Evolutionary conservation across 2,888 invertebrate genomes (phyloP).

Genomic region (Catonia carolina): DNA sequence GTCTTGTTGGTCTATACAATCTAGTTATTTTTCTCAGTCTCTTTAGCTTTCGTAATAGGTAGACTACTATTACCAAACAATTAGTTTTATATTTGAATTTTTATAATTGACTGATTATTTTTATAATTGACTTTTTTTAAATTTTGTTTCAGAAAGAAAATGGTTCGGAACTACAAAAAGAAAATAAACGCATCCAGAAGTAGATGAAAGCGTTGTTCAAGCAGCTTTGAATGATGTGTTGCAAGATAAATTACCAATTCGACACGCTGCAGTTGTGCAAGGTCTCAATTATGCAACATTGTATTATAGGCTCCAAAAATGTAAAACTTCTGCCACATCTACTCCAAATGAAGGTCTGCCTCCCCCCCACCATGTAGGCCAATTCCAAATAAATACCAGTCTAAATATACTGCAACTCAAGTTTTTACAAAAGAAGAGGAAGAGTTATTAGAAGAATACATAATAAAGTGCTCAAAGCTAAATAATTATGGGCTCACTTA

Average conservation of each 20-base stretch:
- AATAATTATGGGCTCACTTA: neutral
- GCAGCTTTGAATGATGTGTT: neutral
- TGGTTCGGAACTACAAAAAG: neutral
- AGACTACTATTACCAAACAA: too few relatives aligned
- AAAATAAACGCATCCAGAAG: neutral
- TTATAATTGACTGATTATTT: too few relatives aligned
- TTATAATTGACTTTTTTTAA: neutral
- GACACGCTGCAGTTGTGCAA: neutral
- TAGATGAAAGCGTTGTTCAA: neutral
- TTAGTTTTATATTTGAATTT: too few relatives aligned
- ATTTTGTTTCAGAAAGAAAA: neutral
- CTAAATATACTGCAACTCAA: neutral
- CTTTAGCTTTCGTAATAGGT: too few relatives aligned
- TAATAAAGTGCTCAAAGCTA: neutral
- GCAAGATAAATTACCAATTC: neutral
- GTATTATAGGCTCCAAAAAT: neutral
- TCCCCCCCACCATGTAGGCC: too few relatives aligned
- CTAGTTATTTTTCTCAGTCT: too few relatives aligned
- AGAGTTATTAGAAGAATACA: neutral
- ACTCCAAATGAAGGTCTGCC: too few relatives aligned
- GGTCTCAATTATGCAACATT: slow-evolving; percentile 2
- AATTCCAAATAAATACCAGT: too few relatives aligned
- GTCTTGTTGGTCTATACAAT: too few relatives aligned
- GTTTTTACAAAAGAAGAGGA: neutral
- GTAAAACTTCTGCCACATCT: too few relatives aligned